Conservation (phyloP, 2,797 vertebrate genomes). For the Pterois miles region DNA sequence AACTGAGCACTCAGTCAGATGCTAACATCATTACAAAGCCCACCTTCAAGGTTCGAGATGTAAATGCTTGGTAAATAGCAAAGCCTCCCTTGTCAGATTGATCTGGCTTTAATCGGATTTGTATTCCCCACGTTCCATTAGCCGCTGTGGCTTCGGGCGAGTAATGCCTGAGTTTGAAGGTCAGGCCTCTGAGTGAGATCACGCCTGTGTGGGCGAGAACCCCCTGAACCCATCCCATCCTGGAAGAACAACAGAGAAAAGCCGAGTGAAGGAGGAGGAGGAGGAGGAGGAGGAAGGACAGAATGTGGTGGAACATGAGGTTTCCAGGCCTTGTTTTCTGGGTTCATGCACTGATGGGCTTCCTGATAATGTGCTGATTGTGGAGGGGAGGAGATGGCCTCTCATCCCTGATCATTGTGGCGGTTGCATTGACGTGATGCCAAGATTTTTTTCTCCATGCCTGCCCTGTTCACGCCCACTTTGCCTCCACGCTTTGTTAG, state of each 20-base stretch:
- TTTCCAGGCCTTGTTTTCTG: conserved; percentile 68
- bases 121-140: conserved; percentile 65
- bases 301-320: conserved; percentile 60
- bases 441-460: conserved; percentile 70
- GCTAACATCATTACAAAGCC: conserved; percentile 65
- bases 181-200: conserved; percentile 54
- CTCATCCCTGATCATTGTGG: conserved; percentile 72
- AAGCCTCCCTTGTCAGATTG: conserved; percentile 57
- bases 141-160: conserved; percentile 56
- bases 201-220: conserved; percentile 59
- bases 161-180: conserved; percentile 61
- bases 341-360: conserved; percentile 71
- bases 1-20: conserved; percentile 65
- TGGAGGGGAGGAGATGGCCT: conserved; percentile 72
- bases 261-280: conserved; percentile 28
- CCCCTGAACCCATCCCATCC: conserved; percentile 55
- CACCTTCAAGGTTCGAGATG: conserved; percentile 55
- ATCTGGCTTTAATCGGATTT: conserved; percentile 60
- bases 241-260: conserved; percentile 46
- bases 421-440: conserved; percentile 75
- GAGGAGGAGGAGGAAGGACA: conserved; percentile 41
- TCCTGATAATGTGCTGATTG: conserved; percentile 74
- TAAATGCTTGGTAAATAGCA: conserved; percentile 56
- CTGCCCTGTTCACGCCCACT: conserved; percentile 65
- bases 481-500: conserved; percentile 73